These are phyloP conservation scores for Drosophila limbata DNA, from an alignment of 2,888 invertebrate species.

Conservation along the genomic window DNA sequence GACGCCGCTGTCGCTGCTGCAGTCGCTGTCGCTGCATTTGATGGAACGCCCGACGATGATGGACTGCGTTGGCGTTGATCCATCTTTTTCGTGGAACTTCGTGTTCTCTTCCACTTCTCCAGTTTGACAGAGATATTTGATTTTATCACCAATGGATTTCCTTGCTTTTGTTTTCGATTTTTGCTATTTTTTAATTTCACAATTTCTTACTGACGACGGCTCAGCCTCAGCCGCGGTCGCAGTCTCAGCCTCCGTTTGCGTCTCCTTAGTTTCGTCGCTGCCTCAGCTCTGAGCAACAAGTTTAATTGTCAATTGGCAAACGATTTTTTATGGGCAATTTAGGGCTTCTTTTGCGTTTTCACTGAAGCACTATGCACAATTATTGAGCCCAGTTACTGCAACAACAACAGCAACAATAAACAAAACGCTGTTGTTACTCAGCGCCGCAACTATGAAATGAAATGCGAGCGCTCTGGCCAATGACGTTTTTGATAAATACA, in stretches of 20 bases:
- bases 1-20: constrained; percentile 22
- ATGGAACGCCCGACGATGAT: constrained; percentile 37
- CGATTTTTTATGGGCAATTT: constrained; percentile 23
- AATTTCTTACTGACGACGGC: constrained; percentile 38
- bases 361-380: constrained; percentile 22
- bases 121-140: constrained; percentile 64
- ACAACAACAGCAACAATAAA: constrained; percentile 23
- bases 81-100: constrained; percentile 82
- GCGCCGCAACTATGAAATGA: constrained; percentile 36
- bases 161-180: neutral
- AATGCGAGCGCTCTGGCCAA: constrained; percentile 39
- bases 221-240: neutral
- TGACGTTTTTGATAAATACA: constrained; percentile 53
- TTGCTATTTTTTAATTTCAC: constrained; percentile 2
- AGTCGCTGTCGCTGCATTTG: constrained; percentile 18
- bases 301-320: constrained; percentile 21
- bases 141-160: constrained; percentile 10
- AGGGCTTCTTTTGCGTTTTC: constrained; percentile 48
- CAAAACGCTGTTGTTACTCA: constrained; percentile 21
- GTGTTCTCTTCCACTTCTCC: constrained; percentile 85
- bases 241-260: constrained; percentile 5
- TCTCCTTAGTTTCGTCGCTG: neutral
- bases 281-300: constrained; percentile 44
- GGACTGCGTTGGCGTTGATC: constrained; percentile 68
- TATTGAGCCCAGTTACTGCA: constrained; percentile 3